Evolutionary conservation across 2,113 vertebrate genomes (phyloP), one percentile per base, ranked within the genome.

Genomic region (Lampris megalopsis): DNA sequence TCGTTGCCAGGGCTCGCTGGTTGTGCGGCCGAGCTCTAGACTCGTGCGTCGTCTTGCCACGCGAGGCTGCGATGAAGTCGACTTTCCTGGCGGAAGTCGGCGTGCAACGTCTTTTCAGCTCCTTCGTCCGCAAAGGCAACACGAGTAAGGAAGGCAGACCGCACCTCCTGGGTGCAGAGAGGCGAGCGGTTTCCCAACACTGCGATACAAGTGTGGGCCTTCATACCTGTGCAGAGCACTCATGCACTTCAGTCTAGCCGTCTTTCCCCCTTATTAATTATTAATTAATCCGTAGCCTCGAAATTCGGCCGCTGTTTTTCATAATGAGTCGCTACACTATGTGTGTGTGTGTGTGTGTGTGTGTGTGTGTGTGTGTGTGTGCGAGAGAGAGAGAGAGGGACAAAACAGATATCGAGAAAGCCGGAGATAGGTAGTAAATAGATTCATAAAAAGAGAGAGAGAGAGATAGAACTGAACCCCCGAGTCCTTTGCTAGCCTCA

Each of bases 401-500:
- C 35, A 24, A 24, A 24, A 24, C 24, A 24, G 24, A 24, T 24
- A 24, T 24, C 24, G 24, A 24, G 24, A 24, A 24, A 24, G 24
- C 24, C 24, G 24, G 24, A 24, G 24, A 24, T 24, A 24, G 24
- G 24, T 24, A 24, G 24, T 24, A 24, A 24, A 24, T 24, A 24
- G 24, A 24, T 24, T 24, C 24, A 24, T 24, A 24, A 24, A 24
- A 24, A 24, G 24, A 63, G 59, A 63, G 3, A 11, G 70, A 1
- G 50, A 40, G 69, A 8, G 71, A 59, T 66, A 68, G 56, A 68
- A 67, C 64, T 79, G 89, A 86, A 89, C 86, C 88, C 81, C 1
- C 8, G 69, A 86, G 91, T 87, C 83, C 75, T 85, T 75, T 67
- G 71, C 74, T 75, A 77, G 77, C 86, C 85, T 91, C 88, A 90